Evolutionary conservation across 2,797 vertebrate genomes (phyloP).

Genomic region (Lateolabrax maculatus): DNA sequence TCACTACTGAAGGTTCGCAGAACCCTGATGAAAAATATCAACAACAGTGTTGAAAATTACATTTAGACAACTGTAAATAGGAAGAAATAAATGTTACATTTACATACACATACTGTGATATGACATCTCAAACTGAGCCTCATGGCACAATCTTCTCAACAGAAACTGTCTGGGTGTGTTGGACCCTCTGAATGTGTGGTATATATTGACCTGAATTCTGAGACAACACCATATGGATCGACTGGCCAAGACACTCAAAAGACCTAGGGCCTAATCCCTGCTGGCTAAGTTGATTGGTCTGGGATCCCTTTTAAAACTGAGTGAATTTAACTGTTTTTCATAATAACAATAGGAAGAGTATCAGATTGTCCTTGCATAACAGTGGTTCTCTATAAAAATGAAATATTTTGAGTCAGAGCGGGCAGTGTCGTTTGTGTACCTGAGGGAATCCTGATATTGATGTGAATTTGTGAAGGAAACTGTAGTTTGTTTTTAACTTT

Average conservation of each 20-base stretch:
- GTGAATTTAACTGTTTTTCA: constrained; percentile 36
- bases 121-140: constrained; percentile 63
- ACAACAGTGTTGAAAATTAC: constrained; percentile 67
- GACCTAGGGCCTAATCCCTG: constrained; percentile 69
- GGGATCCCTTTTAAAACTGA: constrained; percentile 48
- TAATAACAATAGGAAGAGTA: constrained; percentile 24
- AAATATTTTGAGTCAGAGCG: constrained; percentile 18
- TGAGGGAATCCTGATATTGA: constrained; percentile 61
- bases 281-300: constrained; percentile 64
- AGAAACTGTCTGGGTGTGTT: constrained; percentile 42
- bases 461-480: constrained; percentile 20
- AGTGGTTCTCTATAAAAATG: constrained; percentile 53
- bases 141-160: constrained; percentile 21
- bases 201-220: constrained; percentile 78
- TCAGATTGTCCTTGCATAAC: constrained; percentile 80
- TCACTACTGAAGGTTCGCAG: constrained; percentile 72
- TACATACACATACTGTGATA: constrained; percentile 63
- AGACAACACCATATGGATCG: constrained; percentile 76
- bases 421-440: constrained; percentile 66
- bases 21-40: constrained; percentile 74
- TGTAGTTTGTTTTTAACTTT: constrained; percentile 15
- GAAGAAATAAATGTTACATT: constrained; percentile 64
- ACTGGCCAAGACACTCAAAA: constrained; percentile 62
- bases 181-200: constrained; percentile 57
- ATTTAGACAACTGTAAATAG: constrained; percentile 64